These are phyloP conservation scores for Pristiophorus japonicus DNA, from an alignment of 2,113 vertebrate species.

Conservation along the genomic window DNA sequence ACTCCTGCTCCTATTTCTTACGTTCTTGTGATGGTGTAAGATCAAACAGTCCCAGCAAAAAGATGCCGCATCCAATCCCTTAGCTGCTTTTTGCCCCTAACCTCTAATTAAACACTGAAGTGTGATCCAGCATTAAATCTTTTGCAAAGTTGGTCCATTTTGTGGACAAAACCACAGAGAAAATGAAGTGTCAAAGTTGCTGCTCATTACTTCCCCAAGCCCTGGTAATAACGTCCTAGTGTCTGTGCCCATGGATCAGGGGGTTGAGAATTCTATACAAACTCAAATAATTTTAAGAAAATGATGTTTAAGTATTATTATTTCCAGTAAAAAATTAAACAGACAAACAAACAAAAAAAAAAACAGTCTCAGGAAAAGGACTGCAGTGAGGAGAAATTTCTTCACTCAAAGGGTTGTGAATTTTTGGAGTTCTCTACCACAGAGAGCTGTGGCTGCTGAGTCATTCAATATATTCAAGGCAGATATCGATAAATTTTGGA, in stretches of 20 bases:
- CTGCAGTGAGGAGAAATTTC: too few species aligned
- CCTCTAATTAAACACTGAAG: not conserved
- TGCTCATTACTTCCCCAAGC: not conserved
- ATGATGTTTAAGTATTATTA: not conserved
- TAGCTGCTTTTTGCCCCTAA: not conserved
- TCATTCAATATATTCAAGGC: too few species aligned
- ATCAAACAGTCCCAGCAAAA: not conserved
- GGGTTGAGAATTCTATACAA: not conserved
- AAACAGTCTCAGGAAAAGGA: too few species aligned
- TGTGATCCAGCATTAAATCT: not conserved
- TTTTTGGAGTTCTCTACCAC: too few species aligned
- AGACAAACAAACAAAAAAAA: not conserved
- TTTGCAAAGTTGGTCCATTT: not conserved
- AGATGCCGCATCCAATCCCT: not conserved
- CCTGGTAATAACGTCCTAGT: not conserved
- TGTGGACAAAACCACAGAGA: not conserved
- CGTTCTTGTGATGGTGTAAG: not conserved
- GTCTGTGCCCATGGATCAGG: not conserved
- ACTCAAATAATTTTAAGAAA: not conserved
- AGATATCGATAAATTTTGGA: too few species aligned
- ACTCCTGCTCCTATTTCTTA: too few species aligned
- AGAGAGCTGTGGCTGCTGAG: too few species aligned
- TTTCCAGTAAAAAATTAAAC: not conserved
- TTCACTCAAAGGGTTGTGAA: too few species aligned
- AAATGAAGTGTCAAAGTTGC: not conserved